These are phyloP conservation scores for Epirrhoe tristata DNA, from an alignment of 2,888 invertebrate species.

Conservation along the genomic window DNA sequence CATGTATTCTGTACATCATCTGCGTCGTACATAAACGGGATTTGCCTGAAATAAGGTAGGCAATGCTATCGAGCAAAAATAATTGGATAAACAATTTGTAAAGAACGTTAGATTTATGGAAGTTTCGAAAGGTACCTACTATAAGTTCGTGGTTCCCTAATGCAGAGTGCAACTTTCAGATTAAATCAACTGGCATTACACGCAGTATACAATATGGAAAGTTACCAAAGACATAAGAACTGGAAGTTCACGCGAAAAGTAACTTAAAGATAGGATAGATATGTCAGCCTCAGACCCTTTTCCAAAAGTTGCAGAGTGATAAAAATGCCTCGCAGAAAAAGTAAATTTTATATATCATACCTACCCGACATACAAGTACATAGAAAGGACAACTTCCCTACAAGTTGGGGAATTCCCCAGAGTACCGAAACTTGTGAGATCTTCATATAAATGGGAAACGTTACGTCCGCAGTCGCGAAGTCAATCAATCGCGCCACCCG, in stretches of 20 bases:
- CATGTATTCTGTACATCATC: too few relatives aligned
- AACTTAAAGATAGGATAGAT: constrained; percentile 1
- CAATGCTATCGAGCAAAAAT: too few relatives aligned
- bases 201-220: not conserved
- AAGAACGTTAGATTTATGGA: too few relatives aligned
- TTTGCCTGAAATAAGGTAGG: too few relatives aligned
- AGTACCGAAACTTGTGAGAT: constrained; percentile 62
- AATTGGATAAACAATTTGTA: too few relatives aligned
- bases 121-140: too few relatives aligned
- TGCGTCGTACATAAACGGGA: too few relatives aligned
- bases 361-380: constrained; percentile 37
- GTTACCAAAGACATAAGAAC: not conserved
- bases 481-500: constrained; percentile 73
- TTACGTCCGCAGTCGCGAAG: constrained; percentile 66
- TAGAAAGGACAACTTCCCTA: constrained; percentile 39
- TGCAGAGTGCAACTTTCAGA: not conserved
- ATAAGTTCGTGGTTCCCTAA: not conserved
- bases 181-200: not conserved
- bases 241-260: not conserved
- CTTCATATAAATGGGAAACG: constrained; percentile 76
- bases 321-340: constrained; percentile 38
- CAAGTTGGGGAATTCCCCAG: constrained; percentile 50
- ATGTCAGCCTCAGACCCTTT: constrained; percentile 5
- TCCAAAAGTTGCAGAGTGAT: constrained; percentile 33
- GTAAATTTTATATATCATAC: constrained; percentile 43